Evolutionary conservation across 1,140 invertebrate genomes (phyloP).

Genomic region (Drosophila malerkotliana): DNA sequence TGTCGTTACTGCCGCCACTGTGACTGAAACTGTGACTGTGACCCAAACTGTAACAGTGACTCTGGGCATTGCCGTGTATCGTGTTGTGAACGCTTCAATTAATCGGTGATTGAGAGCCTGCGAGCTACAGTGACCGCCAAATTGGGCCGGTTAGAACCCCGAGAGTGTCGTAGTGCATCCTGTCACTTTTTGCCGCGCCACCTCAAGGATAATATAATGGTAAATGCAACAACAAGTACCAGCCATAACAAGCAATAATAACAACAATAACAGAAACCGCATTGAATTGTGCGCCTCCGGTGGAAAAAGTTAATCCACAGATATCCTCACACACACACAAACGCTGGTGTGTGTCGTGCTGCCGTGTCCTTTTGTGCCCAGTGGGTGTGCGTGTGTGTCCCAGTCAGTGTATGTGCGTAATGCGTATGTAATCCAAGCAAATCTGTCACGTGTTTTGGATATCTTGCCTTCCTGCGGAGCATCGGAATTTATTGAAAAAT

Average conservation of each 20-base stretch:
- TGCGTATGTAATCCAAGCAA: constrained; percentile 75
- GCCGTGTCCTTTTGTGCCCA: constrained; percentile 16
- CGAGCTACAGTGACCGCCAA: not conserved
- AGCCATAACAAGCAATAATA: constrained; percentile 21
- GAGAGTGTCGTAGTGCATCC: constrained; percentile 12
- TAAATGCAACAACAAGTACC: constrained; percentile 5
- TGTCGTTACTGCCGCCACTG: constrained; percentile 6
- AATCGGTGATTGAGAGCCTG: not conserved
- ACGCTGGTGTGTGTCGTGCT: constrained; percentile 17
- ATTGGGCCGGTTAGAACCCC: not conserved
- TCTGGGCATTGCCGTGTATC: constrained; percentile 20
- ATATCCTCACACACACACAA: constrained; percentile 28
- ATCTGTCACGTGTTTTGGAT: constrained; percentile 80
- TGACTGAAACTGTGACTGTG: constrained; percentile 20
- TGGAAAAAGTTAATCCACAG: constrained; percentile 34
- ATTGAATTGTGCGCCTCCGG: constrained; percentile 36
- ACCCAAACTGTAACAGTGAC: constrained; percentile 15
- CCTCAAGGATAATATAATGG: constrained; percentile 1
- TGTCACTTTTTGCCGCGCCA: constrained; percentile 9
- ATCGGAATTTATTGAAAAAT: constrained; percentile 72
- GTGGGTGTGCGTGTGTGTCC: constrained; percentile 17
- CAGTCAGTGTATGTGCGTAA: constrained; percentile 31
- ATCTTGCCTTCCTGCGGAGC: constrained; percentile 38
- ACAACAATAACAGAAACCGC: constrained; percentile 11
- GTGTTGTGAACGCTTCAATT: constrained; percentile 39